Evolutionary conservation across 2,797 vertebrate genomes (phyloP), one percentile per base, ranked within the genome.

Genomic region (Lophotriccus pileatus): DNA sequence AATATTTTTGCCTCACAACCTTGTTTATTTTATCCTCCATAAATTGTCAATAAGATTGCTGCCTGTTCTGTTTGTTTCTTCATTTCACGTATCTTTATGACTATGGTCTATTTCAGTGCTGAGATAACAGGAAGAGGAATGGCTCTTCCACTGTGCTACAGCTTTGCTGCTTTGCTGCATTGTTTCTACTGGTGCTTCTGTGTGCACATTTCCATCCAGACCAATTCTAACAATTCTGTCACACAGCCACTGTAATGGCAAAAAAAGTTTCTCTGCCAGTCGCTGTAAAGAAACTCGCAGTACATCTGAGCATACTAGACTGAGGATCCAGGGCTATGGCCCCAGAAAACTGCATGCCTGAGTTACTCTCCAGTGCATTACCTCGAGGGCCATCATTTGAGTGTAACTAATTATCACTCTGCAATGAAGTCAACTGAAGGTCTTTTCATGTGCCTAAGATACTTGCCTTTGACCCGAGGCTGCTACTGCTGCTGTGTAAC

Each of bases 251-350:
- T 43, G 12, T 32, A 69, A 82, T 22, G 27, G 43, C 81, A 89
- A 82, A 76, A 30, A 58, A 5, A 6, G 27, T 17, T 89, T 89
- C 79, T 58, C 44, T 14, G 36, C 15, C 3, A 36, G 84, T 79
- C 50, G 13, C 47, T 82, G 46, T 68, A 53, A 79, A 86, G 66
- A 67, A 89, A 49, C 7, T 86, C 37, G 6, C 5, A 32, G 30
- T 36, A 30, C 27, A 14, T 46, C 28, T 79, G 39, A 63, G 30
- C 11, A 21, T 36, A 36, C 22, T 41, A n/a, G 32, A 68, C 58
- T 75, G 53, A 60, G 62, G 32, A 72, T 49, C 34, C 0, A 0
- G 62, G 44, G 9, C 8, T 49, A n/a, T 20, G 32, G 66, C 14
- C 74, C 43, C 67, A 60, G 84, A 87, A 90, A 72, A 56, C 63